phyloP scores from a whole-genome alignment of 1,140 invertebrate species.

The Drosophila lacertosa region DNA sequence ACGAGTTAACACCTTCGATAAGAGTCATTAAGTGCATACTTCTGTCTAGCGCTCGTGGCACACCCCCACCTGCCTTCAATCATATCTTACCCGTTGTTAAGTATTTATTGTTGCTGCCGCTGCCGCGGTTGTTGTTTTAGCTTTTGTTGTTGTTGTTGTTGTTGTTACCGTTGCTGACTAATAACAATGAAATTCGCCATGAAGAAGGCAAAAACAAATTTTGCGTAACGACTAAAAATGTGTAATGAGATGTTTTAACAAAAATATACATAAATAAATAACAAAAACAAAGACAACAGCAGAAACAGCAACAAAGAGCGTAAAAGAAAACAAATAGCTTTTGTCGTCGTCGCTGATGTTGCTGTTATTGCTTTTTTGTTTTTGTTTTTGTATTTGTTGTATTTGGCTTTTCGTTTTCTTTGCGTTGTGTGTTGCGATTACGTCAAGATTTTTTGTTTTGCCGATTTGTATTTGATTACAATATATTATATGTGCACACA shows the following conservation, averaged over 20 bases:
- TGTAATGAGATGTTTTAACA: constrained; percentile 47
- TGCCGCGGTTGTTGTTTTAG: constrained; percentile 20
- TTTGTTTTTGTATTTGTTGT: constrained; percentile 37
- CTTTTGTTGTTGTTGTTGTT: constrained; percentile 15
- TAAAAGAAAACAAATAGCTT: constrained; percentile 45
- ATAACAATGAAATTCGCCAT: constrained; percentile 64
- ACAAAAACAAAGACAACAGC: constrained; percentile 23
- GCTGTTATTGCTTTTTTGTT: constrained; percentile 13
- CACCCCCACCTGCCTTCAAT: not conserved
- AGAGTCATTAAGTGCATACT: constrained; percentile 9
- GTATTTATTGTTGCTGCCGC: constrained; percentile 13
- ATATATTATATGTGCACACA: constrained; percentile 34
- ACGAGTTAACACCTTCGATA: constrained; percentile 14
- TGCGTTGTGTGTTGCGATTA: constrained; percentile 67
- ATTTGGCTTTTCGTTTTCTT: constrained; percentile 49
- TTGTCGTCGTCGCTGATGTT: constrained; percentile 25
- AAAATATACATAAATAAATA: constrained; percentile 40
- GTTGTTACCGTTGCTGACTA: constrained; percentile 61
- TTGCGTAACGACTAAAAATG: constrained; percentile 68
- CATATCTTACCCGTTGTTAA: constrained; percentile 44
- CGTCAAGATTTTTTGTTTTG: constrained; percentile 81
- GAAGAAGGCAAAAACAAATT: constrained; percentile 26
- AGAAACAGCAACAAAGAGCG: constrained; percentile 15
- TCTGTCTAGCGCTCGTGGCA: not conserved
- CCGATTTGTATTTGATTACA: constrained; percentile 77